A percentile compares a stretch with the other conserved stretches of the same genome.
phyloP scores from a whole-genome alignment of 2,797 vertebrate species.

The Eulemur albifrons region DNA sequence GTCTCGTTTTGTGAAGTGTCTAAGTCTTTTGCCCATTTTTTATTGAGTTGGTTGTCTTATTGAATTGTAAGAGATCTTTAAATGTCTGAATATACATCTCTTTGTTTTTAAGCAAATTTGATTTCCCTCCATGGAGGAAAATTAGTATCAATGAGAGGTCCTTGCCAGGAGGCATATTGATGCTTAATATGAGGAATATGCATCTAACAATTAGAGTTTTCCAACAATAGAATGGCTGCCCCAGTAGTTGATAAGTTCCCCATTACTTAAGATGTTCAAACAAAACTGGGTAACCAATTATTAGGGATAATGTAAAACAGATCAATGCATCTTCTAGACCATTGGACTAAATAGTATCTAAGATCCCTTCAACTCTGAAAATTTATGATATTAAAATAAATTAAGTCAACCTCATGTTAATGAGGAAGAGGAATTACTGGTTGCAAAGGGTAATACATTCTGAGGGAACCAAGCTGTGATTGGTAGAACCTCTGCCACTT shows the following conservation, averaged over 20 bases:
- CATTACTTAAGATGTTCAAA: slow-evolving; percentile 1
- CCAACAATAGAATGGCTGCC: neutral
- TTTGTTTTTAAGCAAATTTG: slow-evolving; percentile 20
- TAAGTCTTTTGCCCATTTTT: neutral
- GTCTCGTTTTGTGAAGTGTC: neutral
- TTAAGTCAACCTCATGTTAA: neutral
- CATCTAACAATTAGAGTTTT: neutral
- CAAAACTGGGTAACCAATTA: neutral
- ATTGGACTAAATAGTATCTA: neutral
- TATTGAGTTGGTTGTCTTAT: neutral
- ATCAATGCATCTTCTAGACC: neutral
- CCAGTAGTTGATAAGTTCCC: neutral
- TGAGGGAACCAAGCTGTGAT: neutral
- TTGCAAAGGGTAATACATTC: neutral
- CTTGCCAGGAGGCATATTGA: neutral
- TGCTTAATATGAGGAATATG: neutral
- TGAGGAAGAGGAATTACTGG: neutral
- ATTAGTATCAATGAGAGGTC: neutral
- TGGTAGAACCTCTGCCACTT: neutral
- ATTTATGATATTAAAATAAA: slow-evolving; percentile 18
- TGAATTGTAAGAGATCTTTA: neutral
- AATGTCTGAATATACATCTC: neutral
- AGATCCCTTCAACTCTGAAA: neutral
- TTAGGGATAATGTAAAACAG: neutral
- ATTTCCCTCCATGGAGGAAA: neutral